Conservation (phyloP, 2,888 invertebrate genomes). For the Lithophane semibrunnea region DNA sequence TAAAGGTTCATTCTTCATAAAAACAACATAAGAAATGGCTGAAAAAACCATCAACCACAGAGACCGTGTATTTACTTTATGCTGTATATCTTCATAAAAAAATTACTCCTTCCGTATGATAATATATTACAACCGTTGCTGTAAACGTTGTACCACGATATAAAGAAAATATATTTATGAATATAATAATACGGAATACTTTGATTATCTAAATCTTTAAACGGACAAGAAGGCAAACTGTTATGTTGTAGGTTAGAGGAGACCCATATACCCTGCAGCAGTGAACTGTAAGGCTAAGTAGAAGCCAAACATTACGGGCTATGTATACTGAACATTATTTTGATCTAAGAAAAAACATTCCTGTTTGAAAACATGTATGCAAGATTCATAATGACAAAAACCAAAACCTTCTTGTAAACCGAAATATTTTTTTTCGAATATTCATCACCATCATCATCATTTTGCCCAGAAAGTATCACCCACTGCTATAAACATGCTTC, state of each 20-base stretch:
- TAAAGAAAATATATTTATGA: background rate
- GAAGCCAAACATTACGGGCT: background rate
- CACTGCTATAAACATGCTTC: background rate
- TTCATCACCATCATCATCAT: no score
- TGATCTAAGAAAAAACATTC: background rate
- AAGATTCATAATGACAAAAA: background rate
- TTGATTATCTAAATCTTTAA: background rate
- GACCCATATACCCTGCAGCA: background rate
- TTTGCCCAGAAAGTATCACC: background rate
- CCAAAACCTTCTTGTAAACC: background rate
- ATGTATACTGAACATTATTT: background rate
- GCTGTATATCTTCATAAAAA: slow-evolving; percentile 38
- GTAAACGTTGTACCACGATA: background rate
- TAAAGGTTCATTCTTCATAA: slow-evolving; percentile 37
- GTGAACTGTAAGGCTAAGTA: background rate
- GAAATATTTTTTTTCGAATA: background rate
- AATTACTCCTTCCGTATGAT: slow-evolving; percentile 18
- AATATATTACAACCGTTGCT: background rate
- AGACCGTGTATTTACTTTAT: slow-evolving; percentile 32
- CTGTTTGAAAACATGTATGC: background rate
- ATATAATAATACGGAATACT: no score
- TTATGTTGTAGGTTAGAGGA: background rate
- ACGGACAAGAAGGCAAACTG: background rate
- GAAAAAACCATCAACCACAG: slow-evolving; percentile 47
- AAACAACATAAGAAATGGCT: slow-evolving; percentile 43